These are phyloP conservation scores for Luperina nickerlii DNA, from an alignment of 2,888 invertebrate genomes.

Conservation along the genomic window DNA sequence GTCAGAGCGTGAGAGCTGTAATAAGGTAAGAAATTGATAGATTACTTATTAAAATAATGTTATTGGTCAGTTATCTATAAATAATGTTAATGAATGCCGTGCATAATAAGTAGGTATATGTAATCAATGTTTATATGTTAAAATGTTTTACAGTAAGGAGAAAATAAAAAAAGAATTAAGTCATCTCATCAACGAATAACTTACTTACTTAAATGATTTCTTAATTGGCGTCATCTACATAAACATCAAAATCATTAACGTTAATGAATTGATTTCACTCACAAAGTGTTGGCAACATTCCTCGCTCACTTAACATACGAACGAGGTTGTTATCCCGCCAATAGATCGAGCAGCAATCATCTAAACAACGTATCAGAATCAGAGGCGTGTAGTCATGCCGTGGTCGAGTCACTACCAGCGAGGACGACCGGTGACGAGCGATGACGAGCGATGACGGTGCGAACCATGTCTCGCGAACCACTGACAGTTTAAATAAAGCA, in stretches of 20 bases:
- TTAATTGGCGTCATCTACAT: slow-evolving; percentile 9
- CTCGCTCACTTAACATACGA: slow-evolving; percentile 17
- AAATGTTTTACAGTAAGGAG: background rate
- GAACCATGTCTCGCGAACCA: slow-evolving; percentile 55
- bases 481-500: slow-evolving; percentile 81
- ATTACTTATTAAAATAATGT: background rate
- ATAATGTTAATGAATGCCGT: background rate
- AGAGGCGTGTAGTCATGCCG: slow-evolving; percentile 12
- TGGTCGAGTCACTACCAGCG: slow-evolving; percentile 20
- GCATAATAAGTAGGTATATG: background rate
- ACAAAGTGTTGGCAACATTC: slow-evolving; percentile 39
- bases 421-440: slow-evolving; percentile 40
- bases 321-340: slow-evolving; percentile 31
- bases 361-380: slow-evolving; percentile 36
- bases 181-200: background rate
- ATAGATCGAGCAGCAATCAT: slow-evolving; percentile 29
- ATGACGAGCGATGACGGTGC: slow-evolving; percentile 26
- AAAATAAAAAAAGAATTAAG: slow-evolving; percentile 1
- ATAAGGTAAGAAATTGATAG: background rate
- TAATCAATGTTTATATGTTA: background rate
- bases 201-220: background rate
- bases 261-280: slow-evolving; percentile 36
- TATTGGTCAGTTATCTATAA: background rate
- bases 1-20: background rate
- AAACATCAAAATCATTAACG: slow-evolving; percentile 43